Percentiles rank a stretch among this genome's conserved stretches.
phyloP scores from a whole-genome alignment of 2,797 vertebrate genomes.

The Acanthopagrus latus region DNA sequence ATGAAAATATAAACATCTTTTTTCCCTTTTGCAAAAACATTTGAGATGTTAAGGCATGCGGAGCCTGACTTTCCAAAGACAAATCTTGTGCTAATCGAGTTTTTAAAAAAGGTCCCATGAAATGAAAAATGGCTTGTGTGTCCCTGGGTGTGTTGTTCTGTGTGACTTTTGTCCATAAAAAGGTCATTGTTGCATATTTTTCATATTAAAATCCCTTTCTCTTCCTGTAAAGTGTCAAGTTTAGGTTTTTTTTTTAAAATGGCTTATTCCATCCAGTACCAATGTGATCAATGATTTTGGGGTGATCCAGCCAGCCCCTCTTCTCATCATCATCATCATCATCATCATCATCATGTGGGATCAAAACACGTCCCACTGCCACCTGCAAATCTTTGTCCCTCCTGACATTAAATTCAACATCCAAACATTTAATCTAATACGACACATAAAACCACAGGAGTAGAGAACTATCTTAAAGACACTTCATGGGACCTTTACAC shows the following conservation, averaged over 20 bases:
- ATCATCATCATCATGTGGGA: background rate
- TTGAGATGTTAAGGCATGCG: constrained; percentile 81
- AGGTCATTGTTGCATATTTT: constrained; percentile 72
- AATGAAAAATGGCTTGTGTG: constrained; percentile 77
- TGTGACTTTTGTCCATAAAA: constrained; percentile 15
- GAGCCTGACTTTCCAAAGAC: constrained; percentile 71
- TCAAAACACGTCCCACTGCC: constrained; percentile 19
- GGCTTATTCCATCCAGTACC: constrained; percentile 50
- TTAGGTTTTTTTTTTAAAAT: constrained; percentile 27
- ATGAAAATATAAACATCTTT: constrained; percentile 84
- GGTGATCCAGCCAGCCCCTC: constrained; percentile 76
- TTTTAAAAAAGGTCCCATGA: constrained; percentile 77
- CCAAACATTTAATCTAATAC: constrained; percentile 1
- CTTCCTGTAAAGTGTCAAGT: constrained; percentile 62
- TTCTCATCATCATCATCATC: constrained; percentile 2
- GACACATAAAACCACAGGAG: constrained; percentile 48
- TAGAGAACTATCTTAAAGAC: constrained; percentile 44
- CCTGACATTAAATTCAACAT: background rate
- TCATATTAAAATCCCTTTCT: constrained; percentile 61
- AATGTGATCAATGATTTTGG: constrained; percentile 30
- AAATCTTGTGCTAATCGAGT: constrained; percentile 74
- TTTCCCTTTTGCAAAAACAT: constrained; percentile 79
- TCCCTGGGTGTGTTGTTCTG: constrained; percentile 52
- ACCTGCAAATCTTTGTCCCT: constrained; percentile 1
- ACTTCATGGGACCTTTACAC: constrained; percentile 77